Conservation (phyloP, 2,113 vertebrate species). For the Scomber japonicus region DNA sequence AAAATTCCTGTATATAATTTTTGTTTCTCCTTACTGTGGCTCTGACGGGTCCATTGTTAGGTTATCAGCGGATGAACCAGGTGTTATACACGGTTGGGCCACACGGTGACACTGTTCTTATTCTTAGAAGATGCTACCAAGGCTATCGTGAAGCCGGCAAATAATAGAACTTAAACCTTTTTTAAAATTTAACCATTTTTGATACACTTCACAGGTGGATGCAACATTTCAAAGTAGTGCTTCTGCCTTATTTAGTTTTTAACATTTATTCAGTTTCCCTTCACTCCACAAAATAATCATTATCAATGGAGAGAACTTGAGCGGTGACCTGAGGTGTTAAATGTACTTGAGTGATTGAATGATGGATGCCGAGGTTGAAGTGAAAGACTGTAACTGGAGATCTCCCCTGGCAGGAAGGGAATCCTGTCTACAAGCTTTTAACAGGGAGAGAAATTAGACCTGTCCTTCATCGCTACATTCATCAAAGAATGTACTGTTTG, state of each 20-base stretch:
- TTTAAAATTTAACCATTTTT: conserved; percentile 42
- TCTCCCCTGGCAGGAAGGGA: conserved; percentile 55
- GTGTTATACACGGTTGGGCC: conserved; percentile 49
- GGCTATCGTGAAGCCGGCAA: conserved; percentile 44
- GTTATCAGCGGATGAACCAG: conserved; percentile 30
- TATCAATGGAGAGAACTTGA: conserved; percentile 68
- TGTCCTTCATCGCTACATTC: conserved; percentile 68
- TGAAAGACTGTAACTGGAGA: conserved; percentile 76
- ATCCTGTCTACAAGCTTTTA: conserved; percentile 72
- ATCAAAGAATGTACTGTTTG: conserved; percentile 73
- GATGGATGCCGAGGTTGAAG: conserved; percentile 69
- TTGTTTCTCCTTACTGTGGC: conserved; percentile 24
- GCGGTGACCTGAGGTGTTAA: conserved; percentile 66
- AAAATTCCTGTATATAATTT: conserved; percentile 40
- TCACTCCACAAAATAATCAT: conserved; percentile 49
- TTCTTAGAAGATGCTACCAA: conserved; percentile 39
- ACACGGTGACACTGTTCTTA: conserved; percentile 72
- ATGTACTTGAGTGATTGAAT: conserved; percentile 72
- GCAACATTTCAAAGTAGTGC: conserved; percentile 52
- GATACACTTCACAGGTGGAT: conserved; percentile 42
- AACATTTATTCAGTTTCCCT: conserved; percentile 43
- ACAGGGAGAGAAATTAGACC: conserved; percentile 71
- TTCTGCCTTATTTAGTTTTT: conserved; percentile 57
- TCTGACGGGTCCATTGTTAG: conserved; percentile 36
- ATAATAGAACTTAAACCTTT: conserved; percentile 47